Base-by-base conservation (phyloP, 2,888 invertebrate genomes). In the Ernsta delagoae region DNA sequence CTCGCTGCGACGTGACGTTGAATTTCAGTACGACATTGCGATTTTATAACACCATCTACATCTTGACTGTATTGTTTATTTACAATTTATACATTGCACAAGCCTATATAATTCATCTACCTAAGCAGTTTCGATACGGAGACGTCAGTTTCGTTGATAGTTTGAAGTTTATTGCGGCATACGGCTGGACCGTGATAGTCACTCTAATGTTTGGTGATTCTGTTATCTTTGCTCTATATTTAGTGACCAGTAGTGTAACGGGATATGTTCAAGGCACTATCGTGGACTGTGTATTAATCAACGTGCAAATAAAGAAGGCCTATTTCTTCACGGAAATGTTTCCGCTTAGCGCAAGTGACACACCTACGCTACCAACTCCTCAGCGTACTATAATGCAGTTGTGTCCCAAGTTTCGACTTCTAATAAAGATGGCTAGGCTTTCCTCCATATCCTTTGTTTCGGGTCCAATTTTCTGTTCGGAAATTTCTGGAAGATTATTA, bases 151-250 rank as follows among this genome's bases (percentile, higher is more conserved):
- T 57, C 9, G 43, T 57, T 45, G 61, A 64, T 59, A 66, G 70
- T 66, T 70, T 62, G 65, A 69, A 69, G 70, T 70, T 66, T 67
- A 70, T 61, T 60, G 50, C 48, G 41, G 65, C 50, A 62, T 75
- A 75, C 74, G 72, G 54, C 67, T 65, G 64, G 68, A 73, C 76
- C 79, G 86, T 90, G 91, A 89, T 84, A 79, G 81, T 87, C 92
- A 92, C 84, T 79, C 75, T 76, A 72, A 74, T 76, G 75, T 77
- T 75, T 82, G 75, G 78, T 91, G 92, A 87, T 86, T 79, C 70
- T 74, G 68, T 76, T 83, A 83, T 82, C 82, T 41, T 83, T 63
- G 71, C 54, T 67, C 71, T 59, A 66, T 62, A 66, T 70, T 62
- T 70, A 70, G 59, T 70, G 65, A 7, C 5, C 43, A 48, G 12